Evolutionary conservation across 2,888 invertebrate species (phyloP).

Genomic region (Pterostichus niger): DNA sequence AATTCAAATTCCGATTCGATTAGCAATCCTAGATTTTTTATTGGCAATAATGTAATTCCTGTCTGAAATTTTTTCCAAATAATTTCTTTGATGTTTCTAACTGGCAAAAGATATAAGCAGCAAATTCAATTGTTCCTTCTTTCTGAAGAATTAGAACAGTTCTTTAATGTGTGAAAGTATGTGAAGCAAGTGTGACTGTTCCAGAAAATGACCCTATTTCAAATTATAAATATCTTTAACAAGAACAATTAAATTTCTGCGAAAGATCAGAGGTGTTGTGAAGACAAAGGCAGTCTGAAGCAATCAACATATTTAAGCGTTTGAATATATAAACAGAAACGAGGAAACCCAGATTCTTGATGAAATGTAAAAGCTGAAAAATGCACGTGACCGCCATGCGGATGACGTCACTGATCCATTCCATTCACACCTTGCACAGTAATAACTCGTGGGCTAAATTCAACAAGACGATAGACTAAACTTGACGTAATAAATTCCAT

Average conservation of each 20-base stretch:
- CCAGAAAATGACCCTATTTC: conserved; percentile 18
- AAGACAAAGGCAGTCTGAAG: neutral
- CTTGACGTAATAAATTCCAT: conserved; percentile 42
- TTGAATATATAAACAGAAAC: neutral
- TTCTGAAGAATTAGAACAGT: no score
- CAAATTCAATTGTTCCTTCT: neutral
- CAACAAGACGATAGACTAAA: conserved; percentile 35
- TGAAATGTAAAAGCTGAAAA: neutral
- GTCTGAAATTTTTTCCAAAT: no score
- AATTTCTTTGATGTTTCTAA: no score
- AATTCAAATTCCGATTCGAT: no score
- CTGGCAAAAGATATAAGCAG: no score
- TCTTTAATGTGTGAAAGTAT: neutral
- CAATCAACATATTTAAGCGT: conserved; percentile 2
- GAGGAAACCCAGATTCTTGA: neutral
- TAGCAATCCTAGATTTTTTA: no score
- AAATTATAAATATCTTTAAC: conserved; percentile 38
- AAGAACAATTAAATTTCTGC: conserved; percentile 11
- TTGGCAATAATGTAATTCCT: no score
- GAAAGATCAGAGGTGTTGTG: neutral
- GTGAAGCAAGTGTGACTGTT: no score
- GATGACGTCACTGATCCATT: conserved; percentile 16
- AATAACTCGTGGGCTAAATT: conserved; percentile 4
- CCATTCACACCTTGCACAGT: conserved; percentile 25
- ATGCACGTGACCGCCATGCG: neutral